Conservation (phyloP, 2,797 vertebrate species). For the Pteropus rufus region DNA sequence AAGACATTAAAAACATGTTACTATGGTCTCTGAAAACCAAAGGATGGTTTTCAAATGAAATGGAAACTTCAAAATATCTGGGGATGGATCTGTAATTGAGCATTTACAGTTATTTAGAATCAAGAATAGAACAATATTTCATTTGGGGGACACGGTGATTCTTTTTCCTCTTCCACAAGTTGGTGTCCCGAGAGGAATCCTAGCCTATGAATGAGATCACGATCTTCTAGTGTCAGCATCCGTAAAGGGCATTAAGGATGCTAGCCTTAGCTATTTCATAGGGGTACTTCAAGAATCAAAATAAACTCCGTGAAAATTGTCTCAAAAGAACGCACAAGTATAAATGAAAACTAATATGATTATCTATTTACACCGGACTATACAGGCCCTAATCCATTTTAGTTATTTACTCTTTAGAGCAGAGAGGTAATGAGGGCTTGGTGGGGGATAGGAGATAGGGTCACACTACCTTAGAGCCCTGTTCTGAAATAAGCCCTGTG, state of each 20-base stretch:
- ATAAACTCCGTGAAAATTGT: not conserved
- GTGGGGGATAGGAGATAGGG: rapidly evolving
- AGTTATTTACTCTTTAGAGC: not conserved
- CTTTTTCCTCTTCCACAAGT: not conserved
- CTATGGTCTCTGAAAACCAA: not conserved
- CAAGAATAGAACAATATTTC: not conserved
- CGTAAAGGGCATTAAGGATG: not conserved
- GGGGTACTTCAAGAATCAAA: not conserved
- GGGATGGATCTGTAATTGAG: not conserved
- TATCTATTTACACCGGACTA: not conserved
- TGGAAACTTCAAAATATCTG: constrained; percentile 3
- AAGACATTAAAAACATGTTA: not conserved
- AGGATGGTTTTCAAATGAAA: not conserved
- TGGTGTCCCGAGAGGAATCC: not conserved
- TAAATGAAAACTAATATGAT: not conserved
- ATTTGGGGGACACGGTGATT: not conserved
- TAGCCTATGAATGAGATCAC: not conserved
- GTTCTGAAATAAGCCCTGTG: too few relatives aligned
- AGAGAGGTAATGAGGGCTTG: not conserved
- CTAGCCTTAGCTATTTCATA: not conserved
- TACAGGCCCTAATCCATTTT: not conserved
- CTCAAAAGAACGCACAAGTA: not conserved
- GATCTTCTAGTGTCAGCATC: not conserved
- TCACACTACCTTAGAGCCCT: not conserved
- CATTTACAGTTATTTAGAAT: not conserved